Percentiles rank a stretch among this genome's conserved stretches.
Conservation (phyloP, 2,113 vertebrate genomes). For the Epinephelus lanceolatus region DNA sequence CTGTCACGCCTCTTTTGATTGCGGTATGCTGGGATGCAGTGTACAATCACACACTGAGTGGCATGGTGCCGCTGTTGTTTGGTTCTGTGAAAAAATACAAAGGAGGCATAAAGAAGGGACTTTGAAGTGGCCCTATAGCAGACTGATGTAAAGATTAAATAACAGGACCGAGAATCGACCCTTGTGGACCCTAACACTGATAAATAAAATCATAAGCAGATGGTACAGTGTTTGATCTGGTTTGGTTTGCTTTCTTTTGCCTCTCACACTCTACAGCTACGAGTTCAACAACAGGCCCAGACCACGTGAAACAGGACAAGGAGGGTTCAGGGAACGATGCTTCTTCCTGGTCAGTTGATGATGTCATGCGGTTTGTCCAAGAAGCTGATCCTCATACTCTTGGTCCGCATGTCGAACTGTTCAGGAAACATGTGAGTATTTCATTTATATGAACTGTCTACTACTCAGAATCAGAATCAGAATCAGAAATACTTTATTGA, state of each 20-base stretch:
- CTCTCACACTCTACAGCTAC: slow-evolving; percentile 82
- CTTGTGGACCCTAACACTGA: not conserved
- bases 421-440: slow-evolving; percentile 92
- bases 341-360: slow-evolving; percentile 94
- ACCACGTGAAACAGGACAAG: slow-evolving; percentile 88
- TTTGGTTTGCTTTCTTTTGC: not conserved
- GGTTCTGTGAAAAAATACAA: no score
- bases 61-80: no score
- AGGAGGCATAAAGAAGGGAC: no score
- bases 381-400: slow-evolving; percentile 93
- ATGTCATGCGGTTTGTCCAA: slow-evolving; percentile 94
- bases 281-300: slow-evolving; percentile 92
- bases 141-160: no score
- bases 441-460: not conserved
- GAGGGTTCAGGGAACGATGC: slow-evolving; percentile 84
- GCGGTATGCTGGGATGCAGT: no score
- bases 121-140: no score
- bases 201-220: not conserved
- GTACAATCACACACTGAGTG: no score
- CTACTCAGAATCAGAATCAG: no score
- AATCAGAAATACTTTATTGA: no score
- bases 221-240: not conserved
- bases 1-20: no score
- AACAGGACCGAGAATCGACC: no score
- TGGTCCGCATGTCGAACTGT: slow-evolving; percentile 92